Evolutionary conservation across 2,888 invertebrate species (phyloP), one percentile per base, ranked within the genome.

Genomic region (Nymphalis c-album): DNA sequence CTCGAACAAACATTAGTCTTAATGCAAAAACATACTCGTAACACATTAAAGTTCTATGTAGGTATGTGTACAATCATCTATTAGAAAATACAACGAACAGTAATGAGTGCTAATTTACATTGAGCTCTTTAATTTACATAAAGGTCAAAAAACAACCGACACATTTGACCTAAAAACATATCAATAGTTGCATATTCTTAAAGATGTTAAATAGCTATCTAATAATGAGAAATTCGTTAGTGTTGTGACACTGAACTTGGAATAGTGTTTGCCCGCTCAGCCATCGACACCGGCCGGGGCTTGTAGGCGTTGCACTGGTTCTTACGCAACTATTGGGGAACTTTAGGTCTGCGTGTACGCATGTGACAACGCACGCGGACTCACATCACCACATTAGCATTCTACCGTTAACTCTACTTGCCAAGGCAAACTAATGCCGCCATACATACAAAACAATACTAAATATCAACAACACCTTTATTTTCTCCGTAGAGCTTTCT

Each of bases 331-430:
- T 76, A 80, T 82, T 81, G 82, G 85, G 85, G 85, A 86, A 83
- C 83, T 81, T 78, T 78, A 75, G 75, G 78, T 77, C 78, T 78
- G 61, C 71, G 70, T 73, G 76, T 74, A 79, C 77, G 74, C 80
- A 81, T 81, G 82, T 80, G 85, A 76, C 87, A 84, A 81, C 82
- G 80, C 78, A 80, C 79, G 40, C 79, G 78, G 76, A 79, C 82
- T 79, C 80, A 76, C 79, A 80, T 78, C 82, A 74, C 73, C 81
- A 80, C 86, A 89, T 90, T 91, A 91, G 85, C 87, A 89, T 88
- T 90, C 90, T 86, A 89, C 90, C 91, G 91, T 90, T 91, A 91
- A 78, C 86, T 86, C 80, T 70, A 78, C 83, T 79, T 73, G 78
- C 81, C 83, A 85, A 85, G 84, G 83, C 82, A 81, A 80, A 77